Conservation (phyloP, 2,888 invertebrate species). For the Agonum fuliginosum region DNA sequence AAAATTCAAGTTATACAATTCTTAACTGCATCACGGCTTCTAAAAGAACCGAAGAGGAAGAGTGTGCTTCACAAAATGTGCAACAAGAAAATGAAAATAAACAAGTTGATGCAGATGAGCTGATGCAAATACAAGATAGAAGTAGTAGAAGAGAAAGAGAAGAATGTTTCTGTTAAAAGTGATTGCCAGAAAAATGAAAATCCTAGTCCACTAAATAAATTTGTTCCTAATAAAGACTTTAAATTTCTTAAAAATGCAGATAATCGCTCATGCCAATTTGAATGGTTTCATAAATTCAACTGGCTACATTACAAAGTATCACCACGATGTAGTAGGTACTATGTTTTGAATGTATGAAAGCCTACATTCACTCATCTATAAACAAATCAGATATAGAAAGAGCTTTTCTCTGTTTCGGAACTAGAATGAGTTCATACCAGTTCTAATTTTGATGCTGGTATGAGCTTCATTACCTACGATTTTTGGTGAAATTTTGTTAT, state of each 20-base stretch:
- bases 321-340: background rate
- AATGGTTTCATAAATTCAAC: background rate
- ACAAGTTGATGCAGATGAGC: background rate
- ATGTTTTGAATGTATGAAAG: conserved; percentile 4
- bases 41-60: no score
- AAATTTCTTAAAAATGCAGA: background rate
- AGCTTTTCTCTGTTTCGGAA: no score
- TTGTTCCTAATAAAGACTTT: conserved; percentile 3
- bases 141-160: no score
- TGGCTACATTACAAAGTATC: background rate
- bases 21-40: no score
- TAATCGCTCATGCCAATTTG: background rate
- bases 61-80: no score
- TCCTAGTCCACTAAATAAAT: background rate
- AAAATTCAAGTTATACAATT: no score
- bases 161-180: background rate
- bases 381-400: background rate
- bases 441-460: no score
- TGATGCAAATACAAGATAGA: background rate
- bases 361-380: background rate
- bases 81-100: background rate
- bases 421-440: no score
- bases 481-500: no score
- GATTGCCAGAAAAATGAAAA: background rate
- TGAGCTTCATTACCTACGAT: no score